Evolutionary conservation across 2,888 invertebrate genomes (phyloP), one percentile per base, ranked within the genome.

Genomic region (Pterostichus madidus): DNA sequence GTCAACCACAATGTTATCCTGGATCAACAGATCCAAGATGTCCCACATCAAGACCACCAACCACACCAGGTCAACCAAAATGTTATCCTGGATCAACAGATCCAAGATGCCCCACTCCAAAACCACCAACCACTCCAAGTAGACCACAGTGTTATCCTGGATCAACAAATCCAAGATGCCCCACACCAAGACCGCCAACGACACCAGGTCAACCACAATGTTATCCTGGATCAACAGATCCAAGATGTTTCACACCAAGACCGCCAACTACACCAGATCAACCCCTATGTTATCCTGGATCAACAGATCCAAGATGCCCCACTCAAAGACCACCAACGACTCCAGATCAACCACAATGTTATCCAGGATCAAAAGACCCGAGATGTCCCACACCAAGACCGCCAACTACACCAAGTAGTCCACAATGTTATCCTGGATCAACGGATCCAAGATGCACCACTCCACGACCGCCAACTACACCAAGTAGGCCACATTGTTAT

Each of bases 361-460:
- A 71, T 75, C 86, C 85, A 1, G 86, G 85, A n/a, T 85, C 85
- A 11, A 83, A 83, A 10, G 86, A 86, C 80, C 84, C 87, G 5
- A 52, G 77, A 77, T 77, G 77, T 53, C 77, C 77, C 0, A 75
- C 49, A 8, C 75, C 46, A 31, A 80, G 8, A 32, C 84, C 79
- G 49, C 59, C 83, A 39, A 82, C 80, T 53, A 86, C 84, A 84
- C 71, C 84, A 0, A 85, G 85, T 82, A 86, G 89, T 85, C 85
- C 87, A 86, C 84, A 87, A 87, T 80, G 87, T 81, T 90, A 87
- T 86, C 90, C 90, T 2, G 90, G 90, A 15, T 87, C 86, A 2
- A 85, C 83, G 1, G 90, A 90, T 83, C 89, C 89, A 0, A 83
- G 86, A 56, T 87, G 87, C 80, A 87, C 86, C 6, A 35, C 35